Evolutionary conservation across 1,140 invertebrate genomes (phyloP).

Genomic region (Cyclargus thomasi): DNA sequence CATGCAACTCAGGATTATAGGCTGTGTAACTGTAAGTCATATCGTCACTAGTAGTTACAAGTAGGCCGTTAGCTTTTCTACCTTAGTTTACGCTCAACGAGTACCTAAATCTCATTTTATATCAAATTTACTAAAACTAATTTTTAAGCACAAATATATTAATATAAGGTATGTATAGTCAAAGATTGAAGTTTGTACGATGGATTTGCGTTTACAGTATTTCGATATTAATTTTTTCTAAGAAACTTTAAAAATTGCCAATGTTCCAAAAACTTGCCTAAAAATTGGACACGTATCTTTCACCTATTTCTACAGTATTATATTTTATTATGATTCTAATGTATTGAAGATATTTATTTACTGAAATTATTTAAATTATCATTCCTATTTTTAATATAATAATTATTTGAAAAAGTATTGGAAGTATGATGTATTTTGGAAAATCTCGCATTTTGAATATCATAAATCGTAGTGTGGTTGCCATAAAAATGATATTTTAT

Average conservation of each 20-base stretch:
- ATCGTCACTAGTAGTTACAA: not conserved
- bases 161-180: not conserved
- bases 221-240: too few relatives aligned
- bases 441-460: not conserved
- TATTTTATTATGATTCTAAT: not conserved
- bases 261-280: not conserved
- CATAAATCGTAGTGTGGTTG: slow-evolving; percentile 1
- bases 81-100: slow-evolving; percentile 5
- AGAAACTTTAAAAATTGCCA: not conserved
- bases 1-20: not conserved
- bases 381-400: slow-evolving; percentile 1
- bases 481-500: slow-evolving; percentile 14
- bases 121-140: not conserved
- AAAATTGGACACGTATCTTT: not conserved
- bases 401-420: not conserved
- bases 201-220: not conserved
- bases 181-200: not conserved
- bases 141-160: not conserved
- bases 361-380: not conserved
- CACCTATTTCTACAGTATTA: slow-evolving; percentile 9
- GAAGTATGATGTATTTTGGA: not conserved
- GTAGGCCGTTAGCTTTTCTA: slow-evolving; percentile 10
- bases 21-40: not conserved
- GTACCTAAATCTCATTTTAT: slow-evolving; percentile 2
- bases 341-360: not conserved